Percentiles rank a stretch among this genome's conserved stretches.
These are phyloP conservation scores for Callimorpha dominula DNA, from an alignment of 2,888 invertebrate genomes.

Conservation along the genomic window DNA sequence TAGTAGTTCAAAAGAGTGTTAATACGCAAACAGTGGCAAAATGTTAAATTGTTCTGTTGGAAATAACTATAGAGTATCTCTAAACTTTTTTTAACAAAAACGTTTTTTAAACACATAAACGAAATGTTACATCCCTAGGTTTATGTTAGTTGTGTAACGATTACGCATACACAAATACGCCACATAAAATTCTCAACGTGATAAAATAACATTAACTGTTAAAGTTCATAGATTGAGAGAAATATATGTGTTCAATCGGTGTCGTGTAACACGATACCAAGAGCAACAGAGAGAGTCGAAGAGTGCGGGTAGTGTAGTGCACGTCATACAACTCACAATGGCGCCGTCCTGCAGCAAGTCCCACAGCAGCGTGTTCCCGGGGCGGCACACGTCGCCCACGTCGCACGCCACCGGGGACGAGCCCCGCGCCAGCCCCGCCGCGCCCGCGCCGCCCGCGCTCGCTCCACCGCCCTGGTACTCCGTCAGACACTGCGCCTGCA, in stretches of 20 bases:
- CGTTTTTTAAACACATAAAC: neutral
- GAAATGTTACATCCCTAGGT: too few species aligned
- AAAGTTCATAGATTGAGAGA: too few species aligned
- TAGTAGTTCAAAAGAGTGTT: too few species aligned
- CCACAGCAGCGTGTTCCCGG: slow-evolving; percentile 97
- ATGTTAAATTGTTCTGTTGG: too few species aligned
- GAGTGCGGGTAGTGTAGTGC: neutral
- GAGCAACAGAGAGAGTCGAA: neutral
- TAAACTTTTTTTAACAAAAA: too few species aligned
- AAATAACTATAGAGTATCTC: neutral
- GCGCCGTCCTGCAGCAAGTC: slow-evolving; percentile 96
- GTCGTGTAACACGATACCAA: neutral
- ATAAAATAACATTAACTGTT: too few species aligned
- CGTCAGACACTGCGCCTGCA: slow-evolving; percentile 74
- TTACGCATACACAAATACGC: neutral
- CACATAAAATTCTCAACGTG: neutral
- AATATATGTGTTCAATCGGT: too few species aligned
- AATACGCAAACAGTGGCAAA: too few species aligned
- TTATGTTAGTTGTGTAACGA: neutral
- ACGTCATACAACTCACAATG: slow-evolving; percentile 88
- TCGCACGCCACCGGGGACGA: slow-evolving; percentile 78
- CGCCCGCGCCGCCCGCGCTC: slow-evolving; percentile 61
- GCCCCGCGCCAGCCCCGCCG: slow-evolving; percentile 36
- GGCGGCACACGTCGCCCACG: slow-evolving; percentile 93
- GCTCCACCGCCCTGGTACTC: slow-evolving; percentile 63